Evolutionary conservation across 2,888 invertebrate genomes (phyloP), one percentile per base, ranked within the genome.

Genomic region (Ichneumoninae sp.): DNA sequence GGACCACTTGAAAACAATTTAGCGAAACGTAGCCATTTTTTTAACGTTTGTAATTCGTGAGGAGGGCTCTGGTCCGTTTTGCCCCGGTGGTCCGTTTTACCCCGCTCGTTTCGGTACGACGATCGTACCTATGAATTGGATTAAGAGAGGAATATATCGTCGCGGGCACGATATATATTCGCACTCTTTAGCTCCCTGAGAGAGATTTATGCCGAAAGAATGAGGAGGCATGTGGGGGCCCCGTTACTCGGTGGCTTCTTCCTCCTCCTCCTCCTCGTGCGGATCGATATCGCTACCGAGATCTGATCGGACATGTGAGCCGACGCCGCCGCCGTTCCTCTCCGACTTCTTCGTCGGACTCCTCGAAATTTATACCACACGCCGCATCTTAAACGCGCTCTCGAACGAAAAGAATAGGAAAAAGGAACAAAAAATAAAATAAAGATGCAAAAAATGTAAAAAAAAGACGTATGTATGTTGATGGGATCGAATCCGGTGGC

Each of bases 341-440:
- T 30, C 16, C 33, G 57, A 57, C 57, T 57, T 47, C 16, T 66
- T 69, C 70, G 81, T 73, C 44, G 78, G 78, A 87, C 84, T 88
- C 84, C 78, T 86, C 86, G 87, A 89, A 89, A 88, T 89, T 87
- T 87, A 89, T 85, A 75, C 85, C 75, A 82, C 85, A 85, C 86
- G 88, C 86, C 86, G 87, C 87, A 87, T 87, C 81, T 88, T 87
- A 85, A 87, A 83, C 76, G 86, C 83, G 86, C 73, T 52, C 74
- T 78, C 70, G 77, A 74, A 57, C 76, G 50, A 82, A 81, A 83
- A 52, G 69, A 73, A 84, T 65, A 69, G 57, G 65, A 63, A 47
- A 74, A 71, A 82, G 60, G 68, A 33, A 16, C n/a, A 44, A 54
- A 77, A 77, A 44, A 63, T 47, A 52, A 40, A 22, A 76, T 81